Base-by-base conservation (phyloP, 37 sponge, comb jelly and placozoan genomes). In the Geodia barretti region DNA sequence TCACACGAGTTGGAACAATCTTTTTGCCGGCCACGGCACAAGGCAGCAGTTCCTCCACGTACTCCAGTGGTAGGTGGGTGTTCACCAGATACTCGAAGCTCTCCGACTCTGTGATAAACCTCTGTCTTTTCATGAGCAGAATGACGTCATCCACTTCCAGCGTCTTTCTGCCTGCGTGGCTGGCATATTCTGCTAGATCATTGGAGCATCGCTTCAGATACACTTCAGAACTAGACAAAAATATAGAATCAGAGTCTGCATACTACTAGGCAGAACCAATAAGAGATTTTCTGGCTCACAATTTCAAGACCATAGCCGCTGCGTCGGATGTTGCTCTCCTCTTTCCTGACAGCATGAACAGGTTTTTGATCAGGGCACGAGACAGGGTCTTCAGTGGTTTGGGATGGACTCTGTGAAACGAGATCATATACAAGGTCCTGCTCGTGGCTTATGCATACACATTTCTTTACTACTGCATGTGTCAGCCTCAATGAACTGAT, bases 81-180 rank as follows among this genome's bases (percentile, higher is more conserved):
- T 81, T 72, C 64, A 72, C 73, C n/a, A 81, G 63, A 26, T 72
- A 72, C 64, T 81, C 81, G 59, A 70, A 81, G 3, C 24, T 26
- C 28, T 63, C 24, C 9, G 19, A 5, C 0, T 71, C 62, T 35
- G 21, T 72, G 41, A 81, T 72, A 38, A 26, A 8, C 1, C 73
- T 59, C 63, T 81, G 81, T 36, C 81, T 54, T 19, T 54, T 14
- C n/a, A 81, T 34, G 39, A 81, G 60, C 40, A 81, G 36, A 14
- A 70, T 61, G 28, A 72, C 73, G 34, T 81, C 81, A 29, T 72
- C 64, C 26, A 81, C 41, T 17, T 71, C 71, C 19, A 81, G 34
- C 3, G 73, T 81, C 42, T 33, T 69, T 19, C 80, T 28, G 21
- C 80, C 71, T n/a, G 71, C 81, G 39, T 81, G 73, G 4, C 30